Evolutionary conservation across 2,113 vertebrate genomes (phyloP).

Genomic region (Oreochromis tanganicae): DNA sequence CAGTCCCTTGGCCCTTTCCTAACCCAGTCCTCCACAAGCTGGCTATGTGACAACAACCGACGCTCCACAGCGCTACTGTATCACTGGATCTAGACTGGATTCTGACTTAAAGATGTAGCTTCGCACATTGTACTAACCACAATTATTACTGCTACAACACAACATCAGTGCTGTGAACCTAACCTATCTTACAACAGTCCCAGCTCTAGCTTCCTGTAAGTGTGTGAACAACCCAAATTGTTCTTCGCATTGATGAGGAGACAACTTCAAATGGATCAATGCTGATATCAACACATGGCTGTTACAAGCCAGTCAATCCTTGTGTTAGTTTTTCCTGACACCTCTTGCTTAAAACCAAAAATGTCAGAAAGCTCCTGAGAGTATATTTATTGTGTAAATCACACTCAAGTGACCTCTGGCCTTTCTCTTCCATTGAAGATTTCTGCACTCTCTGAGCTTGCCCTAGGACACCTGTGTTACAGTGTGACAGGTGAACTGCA

Average conservation of each 20-base stretch:
- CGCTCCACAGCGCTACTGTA: fast-evolving
- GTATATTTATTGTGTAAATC: background rate
- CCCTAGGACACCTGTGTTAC: background rate
- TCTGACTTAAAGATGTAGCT: background rate
- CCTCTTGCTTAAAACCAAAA: background rate
- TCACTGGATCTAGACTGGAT: background rate
- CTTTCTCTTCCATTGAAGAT: background rate
- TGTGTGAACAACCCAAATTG: background rate
- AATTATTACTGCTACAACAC: background rate
- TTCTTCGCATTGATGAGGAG: background rate
- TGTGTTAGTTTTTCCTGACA: background rate
- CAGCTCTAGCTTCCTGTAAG: background rate
- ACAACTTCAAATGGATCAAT: background rate
- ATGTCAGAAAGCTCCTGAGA: background rate
- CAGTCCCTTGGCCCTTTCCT: background rate
- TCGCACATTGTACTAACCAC: background rate
- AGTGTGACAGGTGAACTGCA: background rate
- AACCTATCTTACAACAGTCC: background rate
- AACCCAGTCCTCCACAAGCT: background rate
- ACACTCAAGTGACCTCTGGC: background rate
- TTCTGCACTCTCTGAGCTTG: background rate
- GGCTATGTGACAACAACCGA: background rate
- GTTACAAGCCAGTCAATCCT: fast-evolving
- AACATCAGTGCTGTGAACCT: background rate
- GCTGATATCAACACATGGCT: background rate